A percentile compares a stretch with the other conserved stretches of the same genome.
Evolutionary conservation across 2,113 vertebrate genomes (phyloP).

Genomic region (Eurystomus gularis): DNA sequence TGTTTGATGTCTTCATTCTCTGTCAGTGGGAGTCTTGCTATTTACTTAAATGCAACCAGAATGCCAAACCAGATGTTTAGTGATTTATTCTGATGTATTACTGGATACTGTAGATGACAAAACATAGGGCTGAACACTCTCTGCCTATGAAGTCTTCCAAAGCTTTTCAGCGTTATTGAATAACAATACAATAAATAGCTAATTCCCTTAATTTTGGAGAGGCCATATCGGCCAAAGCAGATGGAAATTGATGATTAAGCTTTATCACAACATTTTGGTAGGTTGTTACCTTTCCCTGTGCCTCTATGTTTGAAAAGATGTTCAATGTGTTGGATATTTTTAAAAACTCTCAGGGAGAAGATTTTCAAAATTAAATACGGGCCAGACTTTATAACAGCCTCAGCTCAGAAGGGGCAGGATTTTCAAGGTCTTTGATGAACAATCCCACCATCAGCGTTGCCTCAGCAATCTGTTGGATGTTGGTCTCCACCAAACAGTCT

Average conservation of each 20-base stretch:
- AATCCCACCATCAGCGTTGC: neutral
- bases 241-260: conserved; percentile 45
- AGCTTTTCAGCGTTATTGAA: conserved; percentile 36
- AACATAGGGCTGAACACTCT: conserved; percentile 5
- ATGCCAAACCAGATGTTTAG: conserved; percentile 62
- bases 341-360: neutral
- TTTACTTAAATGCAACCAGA: conserved; percentile 54
- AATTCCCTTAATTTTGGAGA: conserved; percentile 39
- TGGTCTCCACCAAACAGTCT: neutral
- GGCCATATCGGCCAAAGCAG: conserved; percentile 30
- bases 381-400: neutral
- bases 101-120: conserved; percentile 9
- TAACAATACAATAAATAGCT: conserved; percentile 29
- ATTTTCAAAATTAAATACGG: conserved; percentile 17
- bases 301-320: neutral
- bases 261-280: conserved; percentile 19
- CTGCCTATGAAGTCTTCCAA: conserved; percentile 18
- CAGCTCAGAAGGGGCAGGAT: neutral
- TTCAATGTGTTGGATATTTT: neutral
- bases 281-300: conserved; percentile 23
- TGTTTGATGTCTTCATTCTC: conserved; percentile 35
- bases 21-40: conserved; percentile 13
- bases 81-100: conserved; percentile 54
- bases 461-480: neutral
- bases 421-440: neutral